Evolutionary conservation across 1,140 invertebrate genomes (phyloP), one percentile per base, ranked within the genome.

Genomic region (Dinothrombium tinctorium): DNA sequence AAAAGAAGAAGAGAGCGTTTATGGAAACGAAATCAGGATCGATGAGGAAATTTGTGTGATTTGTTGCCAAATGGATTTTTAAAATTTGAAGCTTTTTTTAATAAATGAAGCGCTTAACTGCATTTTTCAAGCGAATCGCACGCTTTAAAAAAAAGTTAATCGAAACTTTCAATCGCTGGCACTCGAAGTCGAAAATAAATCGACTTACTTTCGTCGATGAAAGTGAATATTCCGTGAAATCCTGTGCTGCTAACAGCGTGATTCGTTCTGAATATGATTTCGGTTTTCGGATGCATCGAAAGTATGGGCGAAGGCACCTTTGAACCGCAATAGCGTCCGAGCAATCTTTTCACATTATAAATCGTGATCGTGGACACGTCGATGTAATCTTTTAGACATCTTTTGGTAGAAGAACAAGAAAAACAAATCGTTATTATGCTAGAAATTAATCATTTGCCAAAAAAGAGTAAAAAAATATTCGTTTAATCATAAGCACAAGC

Each of bases 221-320:
- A 59, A 38, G 55, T 50, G 43, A 55, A 59, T 15, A 43, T 46
- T 8, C 50, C 57, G 26, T 46, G 46, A 43, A 59, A 59, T 8
- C 57, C 57, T 32, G 31, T 26, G 38, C 45, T 41, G 22, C 56
- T 54, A 14, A 50, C 42, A 25, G 52, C 55, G 28, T 55, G 51
- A 42, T 59, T 56, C 26, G 57, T 50, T 24, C 49, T 45, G 43
- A 59, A 59, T 19, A 54, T 50, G 2, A 59, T 46, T 47, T 59
- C 56, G 4, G 50, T 48, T 25, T 43, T 49, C 11, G 57, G 56
- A 43, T 57, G 53, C 45, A 59, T 53, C 12, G 56, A 47, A 1
- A 54, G 39, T 15, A 57, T 19, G 11, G 51, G 49, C n/a, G 49
- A 38, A 23, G 46, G 48, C 14, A 51, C 32, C 15, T 47, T 29